A percentile compares a stretch with the other conserved stretches of the same genome.
Conservation (phyloP, 1,140 invertebrate genomes). For the Dinothrombium tinctorium region DNA sequence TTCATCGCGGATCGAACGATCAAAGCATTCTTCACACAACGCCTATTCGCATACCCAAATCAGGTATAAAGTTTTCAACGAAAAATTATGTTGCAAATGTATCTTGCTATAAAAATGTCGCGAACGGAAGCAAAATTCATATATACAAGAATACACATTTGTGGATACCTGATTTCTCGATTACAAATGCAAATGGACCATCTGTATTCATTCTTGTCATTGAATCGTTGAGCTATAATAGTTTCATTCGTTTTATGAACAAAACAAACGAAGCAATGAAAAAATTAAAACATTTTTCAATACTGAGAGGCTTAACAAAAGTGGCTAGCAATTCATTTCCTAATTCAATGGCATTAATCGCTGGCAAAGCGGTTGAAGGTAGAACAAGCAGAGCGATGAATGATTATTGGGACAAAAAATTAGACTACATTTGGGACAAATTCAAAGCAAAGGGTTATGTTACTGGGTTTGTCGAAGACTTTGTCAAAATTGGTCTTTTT, state of each 20-base stretch:
- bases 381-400: neutral
- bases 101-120: too few species aligned
- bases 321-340: conserved; percentile 24
- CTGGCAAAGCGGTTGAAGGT: conserved; percentile 13
- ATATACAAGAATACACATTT: too few species aligned
- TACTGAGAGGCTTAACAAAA: conserved; percentile 27
- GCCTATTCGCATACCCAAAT: too few species aligned
- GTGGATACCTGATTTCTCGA: too few species aligned
- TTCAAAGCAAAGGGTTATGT: conserved; percentile 37
- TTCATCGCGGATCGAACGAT: too few species aligned
- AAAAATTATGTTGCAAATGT: too few species aligned
- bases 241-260: conserved; percentile 7
- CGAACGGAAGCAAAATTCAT: too few species aligned
- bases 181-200: neutral
- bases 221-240: conserved; percentile 8
- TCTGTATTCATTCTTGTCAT: conserved; percentile 10
- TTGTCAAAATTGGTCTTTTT: conserved; percentile 43
- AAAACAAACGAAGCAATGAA: conserved; percentile 2
- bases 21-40: too few species aligned
- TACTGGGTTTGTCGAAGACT: conserved; percentile 55
- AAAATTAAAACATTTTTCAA: conserved; percentile 23
- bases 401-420: conserved; percentile 6
- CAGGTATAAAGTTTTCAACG: too few species aligned
- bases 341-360: conserved; percentile 21
- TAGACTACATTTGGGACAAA: conserved; percentile 18